These are phyloP conservation scores for Colletes latitarsis DNA, from an alignment of 1,140 invertebrate species.

Conservation along the genomic window DNA sequence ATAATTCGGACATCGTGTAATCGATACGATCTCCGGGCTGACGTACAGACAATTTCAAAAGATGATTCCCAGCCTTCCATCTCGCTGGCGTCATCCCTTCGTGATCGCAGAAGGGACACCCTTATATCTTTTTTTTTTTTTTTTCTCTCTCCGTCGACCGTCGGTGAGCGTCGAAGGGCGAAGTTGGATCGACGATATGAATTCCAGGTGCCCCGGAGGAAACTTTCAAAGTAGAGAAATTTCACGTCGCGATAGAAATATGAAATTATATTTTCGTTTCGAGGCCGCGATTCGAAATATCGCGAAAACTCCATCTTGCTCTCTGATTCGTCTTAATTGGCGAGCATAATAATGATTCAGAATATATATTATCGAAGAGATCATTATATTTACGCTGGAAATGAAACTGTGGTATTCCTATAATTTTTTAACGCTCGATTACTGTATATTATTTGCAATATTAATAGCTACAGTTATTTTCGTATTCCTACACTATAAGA, in stretches of 20 bases:
- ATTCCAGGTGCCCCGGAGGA: not conserved
- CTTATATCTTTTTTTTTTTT: not conserved
- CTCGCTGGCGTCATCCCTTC: slow-evolving; percentile 29
- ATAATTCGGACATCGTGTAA: slow-evolving; percentile 76
- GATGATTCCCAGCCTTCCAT: slow-evolving; percentile 54
- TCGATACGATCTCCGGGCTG: slow-evolving; percentile 71
- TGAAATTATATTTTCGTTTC: not conserved
- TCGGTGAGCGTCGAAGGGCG: not conserved
- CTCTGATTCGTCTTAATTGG: too few relatives aligned
- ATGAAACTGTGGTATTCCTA: too few relatives aligned
- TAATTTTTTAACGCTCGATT: too few relatives aligned
- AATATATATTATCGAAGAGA: too few relatives aligned
- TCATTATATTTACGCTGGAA: too few relatives aligned
- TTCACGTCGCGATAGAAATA: not conserved
- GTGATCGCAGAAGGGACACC: slow-evolving; percentile 38
- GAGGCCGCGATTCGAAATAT: not conserved
- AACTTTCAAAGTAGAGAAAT: not conserved
- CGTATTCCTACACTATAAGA: too few relatives aligned
- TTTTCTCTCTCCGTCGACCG: too few relatives aligned
- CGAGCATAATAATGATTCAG: too few relatives aligned
- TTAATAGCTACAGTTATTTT: too few relatives aligned
- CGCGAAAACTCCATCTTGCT: not conserved
- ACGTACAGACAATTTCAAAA: slow-evolving; percentile 70
- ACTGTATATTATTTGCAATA: too few relatives aligned
- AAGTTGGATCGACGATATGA: not conserved